A percentile compares a stretch with the other conserved stretches of the same genome.
Evolutionary conservation across 2,113 vertebrate genomes (phyloP).

Genomic region (Ciconia maguari): DNA sequence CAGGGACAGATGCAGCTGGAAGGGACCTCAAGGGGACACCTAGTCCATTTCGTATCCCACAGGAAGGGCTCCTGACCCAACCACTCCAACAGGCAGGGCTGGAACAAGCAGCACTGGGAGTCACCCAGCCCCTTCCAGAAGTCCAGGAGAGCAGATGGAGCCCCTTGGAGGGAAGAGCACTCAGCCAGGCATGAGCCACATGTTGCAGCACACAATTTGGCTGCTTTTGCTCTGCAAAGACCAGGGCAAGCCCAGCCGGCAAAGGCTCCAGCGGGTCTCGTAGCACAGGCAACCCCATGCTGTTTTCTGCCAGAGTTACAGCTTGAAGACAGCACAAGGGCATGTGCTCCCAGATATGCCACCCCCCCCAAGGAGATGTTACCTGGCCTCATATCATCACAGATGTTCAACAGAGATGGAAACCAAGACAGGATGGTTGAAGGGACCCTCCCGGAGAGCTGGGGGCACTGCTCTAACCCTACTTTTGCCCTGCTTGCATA

Average conservation of each 20-base stretch:
- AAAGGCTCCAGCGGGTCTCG: background rate
- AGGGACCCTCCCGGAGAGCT: background rate
- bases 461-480: background rate
- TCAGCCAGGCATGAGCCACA: background rate
- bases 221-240: background rate
- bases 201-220: background rate
- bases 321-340: background rate
- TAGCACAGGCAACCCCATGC: fast-evolving
- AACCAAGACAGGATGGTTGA: background rate
- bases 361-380: background rate
- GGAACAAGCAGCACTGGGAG: background rate
- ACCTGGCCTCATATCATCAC: background rate
- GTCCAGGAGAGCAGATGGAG: background rate
- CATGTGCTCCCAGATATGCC: background rate
- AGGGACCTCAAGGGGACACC: background rate
- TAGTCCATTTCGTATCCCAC: background rate
- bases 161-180: fast-evolving
- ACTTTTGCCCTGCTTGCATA: background rate
- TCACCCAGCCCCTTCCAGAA: background rate
- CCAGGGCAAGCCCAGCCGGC: background rate
- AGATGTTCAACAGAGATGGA: background rate
- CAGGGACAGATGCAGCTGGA: background rate
- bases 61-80: background rate
- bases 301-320: background rate
- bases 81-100: background rate